Evolutionary conservation across 2,113 vertebrate genomes (phyloP), one percentile per base, ranked within the genome.

Genomic region (Monopterus albus): DNA sequence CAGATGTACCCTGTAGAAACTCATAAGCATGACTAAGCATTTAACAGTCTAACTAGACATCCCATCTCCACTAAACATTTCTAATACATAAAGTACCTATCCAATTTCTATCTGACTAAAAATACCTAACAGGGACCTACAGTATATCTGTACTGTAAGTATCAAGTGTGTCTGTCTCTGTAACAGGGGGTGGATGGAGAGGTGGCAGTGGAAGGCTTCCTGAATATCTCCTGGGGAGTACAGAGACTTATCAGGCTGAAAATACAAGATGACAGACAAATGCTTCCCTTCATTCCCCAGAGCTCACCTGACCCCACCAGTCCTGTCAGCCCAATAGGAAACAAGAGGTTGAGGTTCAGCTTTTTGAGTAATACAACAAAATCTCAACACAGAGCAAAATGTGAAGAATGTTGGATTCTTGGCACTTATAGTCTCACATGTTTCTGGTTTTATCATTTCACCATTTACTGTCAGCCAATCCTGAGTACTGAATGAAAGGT

Each of bases 171-270:
- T 69, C 5, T 72, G 51, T 78, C n/a, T 81, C 14, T 82, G 26
- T 31, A 51, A 59, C 80, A 87, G 88, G 80, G 67, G 47, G 58
- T 18, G 3, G 84, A 91, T 60, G 88, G 87, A 25, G 60, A 89
- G 11, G 91, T 95, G 42, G 87, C 93, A 50, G 87, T 97, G 20
- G 96, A 97, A 78, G 97, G 96, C 2, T 88, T 94, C 71, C 75
- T 98, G 67, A 94, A 95, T 2, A 93, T 98, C 81, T 97, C 91
- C 28, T 99, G 97, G 96, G 96, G 97, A 46, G 91, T 98, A 3
- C 88, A 87, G 9, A 89, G 87, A 59, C 96, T 94, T 2, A 98
- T 98, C 81, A 88, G 89, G n/a, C 84, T 99, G 13, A 96, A 97
- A 90, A 96, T 98, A 78, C 96, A 98, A 74, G 96, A 98, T 79